phyloP scores from a whole-genome alignment of 2,797 vertebrate species.

The Hydrocynus forskahlii region DNA sequence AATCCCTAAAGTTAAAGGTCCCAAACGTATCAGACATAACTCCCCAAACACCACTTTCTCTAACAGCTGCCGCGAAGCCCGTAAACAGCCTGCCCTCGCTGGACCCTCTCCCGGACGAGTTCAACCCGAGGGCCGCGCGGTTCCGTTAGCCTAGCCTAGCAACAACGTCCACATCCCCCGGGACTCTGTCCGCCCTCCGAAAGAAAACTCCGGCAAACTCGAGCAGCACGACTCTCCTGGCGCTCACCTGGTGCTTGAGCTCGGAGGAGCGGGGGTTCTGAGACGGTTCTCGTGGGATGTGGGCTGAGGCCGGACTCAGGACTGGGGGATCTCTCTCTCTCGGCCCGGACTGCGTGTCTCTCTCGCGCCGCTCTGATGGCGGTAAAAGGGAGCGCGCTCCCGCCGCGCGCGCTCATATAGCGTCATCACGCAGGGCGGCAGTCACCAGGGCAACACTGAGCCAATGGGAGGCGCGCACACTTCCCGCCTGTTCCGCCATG shows the following conservation, averaged over 20 bases:
- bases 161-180: no score
- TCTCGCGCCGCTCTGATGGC: conserved; percentile 86
- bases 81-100: neutral
- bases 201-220: neutral
- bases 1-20: no score
- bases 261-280: neutral
- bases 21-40: no score
- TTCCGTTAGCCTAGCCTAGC: neutral
- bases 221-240: neutral
- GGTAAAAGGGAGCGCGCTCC: conserved; percentile 86
- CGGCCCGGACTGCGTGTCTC: neutral
- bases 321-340: conserved; percentile 59
- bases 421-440: conserved; percentile 89
- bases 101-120: neutral
- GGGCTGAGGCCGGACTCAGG: conserved; percentile 20
- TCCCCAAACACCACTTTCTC: no score
- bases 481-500: conserved; percentile 14
- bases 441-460: conserved; percentile 76
- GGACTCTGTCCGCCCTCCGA: neutral
- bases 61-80: neutral
- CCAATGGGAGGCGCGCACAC: neutral
- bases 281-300: neutral
- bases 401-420: conserved; percentile 98
- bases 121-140: neutral
- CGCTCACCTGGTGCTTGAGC: neutral